These are phyloP conservation scores for Drosophila tripunctata DNA, from an alignment of 2,888 invertebrate genomes.

Conservation along the genomic window DNA sequence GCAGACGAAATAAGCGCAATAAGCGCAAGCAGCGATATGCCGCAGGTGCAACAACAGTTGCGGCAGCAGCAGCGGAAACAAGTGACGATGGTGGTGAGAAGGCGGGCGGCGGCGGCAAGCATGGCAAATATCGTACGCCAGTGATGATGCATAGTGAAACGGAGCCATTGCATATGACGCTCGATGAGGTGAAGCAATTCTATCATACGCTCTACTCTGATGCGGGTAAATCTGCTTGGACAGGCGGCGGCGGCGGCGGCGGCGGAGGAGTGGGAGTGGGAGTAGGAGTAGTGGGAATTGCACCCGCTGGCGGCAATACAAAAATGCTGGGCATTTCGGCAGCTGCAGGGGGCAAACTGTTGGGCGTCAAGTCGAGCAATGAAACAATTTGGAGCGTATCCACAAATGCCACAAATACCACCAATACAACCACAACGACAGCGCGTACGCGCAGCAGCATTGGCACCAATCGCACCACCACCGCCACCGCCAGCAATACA, in stretches of 20 bases:
- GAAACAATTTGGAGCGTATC: constrained; percentile 80
- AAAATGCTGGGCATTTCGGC: constrained; percentile 17
- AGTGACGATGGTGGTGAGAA: constrained; percentile 73
- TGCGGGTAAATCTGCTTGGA: constrained; percentile 56
- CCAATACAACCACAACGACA: constrained; percentile 71
- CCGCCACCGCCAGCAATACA: constrained; percentile 12
- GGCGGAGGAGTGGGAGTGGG: background rate
- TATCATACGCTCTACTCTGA: constrained; percentile 91
- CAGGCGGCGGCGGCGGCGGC: constrained; percentile 9
- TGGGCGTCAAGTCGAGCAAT: constrained; percentile 80
- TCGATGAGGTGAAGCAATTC: constrained; percentile 93
- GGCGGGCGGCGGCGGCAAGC: constrained; percentile 52
- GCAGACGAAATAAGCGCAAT: constrained; percentile 80
- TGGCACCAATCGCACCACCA: constrained; percentile 36
- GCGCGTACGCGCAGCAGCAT: constrained; percentile 71
- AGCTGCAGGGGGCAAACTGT: constrained; percentile 26
- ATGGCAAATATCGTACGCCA: constrained; percentile 69
- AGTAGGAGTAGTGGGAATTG: background rate
- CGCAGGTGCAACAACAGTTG: constrained; percentile 23
- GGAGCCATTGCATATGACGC: constrained; percentile 93
- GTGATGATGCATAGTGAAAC: constrained; percentile 43
- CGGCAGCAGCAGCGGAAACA: constrained; percentile 58
- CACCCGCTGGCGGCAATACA: background rate
- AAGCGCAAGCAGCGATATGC: constrained; percentile 80
- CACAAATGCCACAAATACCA: constrained; percentile 65